A percentile compares a stretch with the other conserved stretches of the same genome.
These are phyloP conservation scores for Budorcas taxicolor DNA, from an alignment of 2,113 vertebrate genomes.

Conservation along the genomic window DNA sequence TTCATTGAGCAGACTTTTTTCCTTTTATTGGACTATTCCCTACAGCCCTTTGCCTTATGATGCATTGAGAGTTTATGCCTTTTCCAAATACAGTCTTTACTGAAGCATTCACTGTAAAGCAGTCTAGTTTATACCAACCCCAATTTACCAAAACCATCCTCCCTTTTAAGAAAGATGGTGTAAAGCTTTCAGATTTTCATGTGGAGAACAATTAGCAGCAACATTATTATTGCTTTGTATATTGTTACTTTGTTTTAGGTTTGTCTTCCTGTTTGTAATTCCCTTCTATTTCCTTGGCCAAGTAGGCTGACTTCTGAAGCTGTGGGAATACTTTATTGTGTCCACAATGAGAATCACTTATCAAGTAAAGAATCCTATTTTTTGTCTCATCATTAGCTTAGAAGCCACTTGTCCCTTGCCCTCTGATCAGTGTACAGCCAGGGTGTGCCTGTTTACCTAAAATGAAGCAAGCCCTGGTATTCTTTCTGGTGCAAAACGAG, in stretches of 20 bases:
- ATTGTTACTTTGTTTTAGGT: neutral
- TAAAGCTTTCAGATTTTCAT: neutral
- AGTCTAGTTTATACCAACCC: neutral
- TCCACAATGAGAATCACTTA: neutral
- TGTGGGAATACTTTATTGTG: accelerated
- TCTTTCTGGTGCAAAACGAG: conserved; percentile 19
- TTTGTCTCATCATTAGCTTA: neutral
- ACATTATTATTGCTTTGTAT: neutral
- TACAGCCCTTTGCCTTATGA: conserved; percentile 8
- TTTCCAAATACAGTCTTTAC: neutral
- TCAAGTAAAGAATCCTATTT: neutral
- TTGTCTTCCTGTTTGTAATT: conserved; percentile 14
- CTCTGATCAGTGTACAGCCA: neutral
- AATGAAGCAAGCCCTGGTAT: neutral
- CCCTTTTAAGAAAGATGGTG: neutral
- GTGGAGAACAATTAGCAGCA: neutral
- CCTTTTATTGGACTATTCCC: conserved; percentile 46
- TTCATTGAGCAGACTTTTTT: conserved; percentile 30
- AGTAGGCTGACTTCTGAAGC: neutral
- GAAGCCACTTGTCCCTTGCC: neutral
- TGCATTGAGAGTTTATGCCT: conserved; percentile 35
- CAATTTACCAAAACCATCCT: neutral
- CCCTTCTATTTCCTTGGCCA: neutral
- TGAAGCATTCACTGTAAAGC: neutral
- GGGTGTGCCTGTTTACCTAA: neutral